Percentiles rank a stretch among this genome's conserved stretches.
Conservation (phyloP, 1,140 invertebrate genomes). For the Ips nitidus region DNA sequence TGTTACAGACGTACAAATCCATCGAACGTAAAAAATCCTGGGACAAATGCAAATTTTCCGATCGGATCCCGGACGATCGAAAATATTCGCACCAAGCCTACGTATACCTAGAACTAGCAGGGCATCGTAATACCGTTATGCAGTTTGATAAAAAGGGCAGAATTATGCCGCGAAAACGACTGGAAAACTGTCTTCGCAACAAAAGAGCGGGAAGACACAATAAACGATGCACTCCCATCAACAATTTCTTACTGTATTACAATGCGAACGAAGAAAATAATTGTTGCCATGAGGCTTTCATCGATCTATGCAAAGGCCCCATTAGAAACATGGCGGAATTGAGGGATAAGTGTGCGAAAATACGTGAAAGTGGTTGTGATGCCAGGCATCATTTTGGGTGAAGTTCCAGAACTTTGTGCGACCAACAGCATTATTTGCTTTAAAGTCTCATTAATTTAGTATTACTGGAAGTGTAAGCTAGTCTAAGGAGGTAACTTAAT, state of each 20-base stretch:
- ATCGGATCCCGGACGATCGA: conserved; percentile 12
- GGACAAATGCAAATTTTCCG: conserved; percentile 31
- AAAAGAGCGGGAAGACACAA: background rate
- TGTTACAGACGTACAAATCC: conserved; percentile 30
- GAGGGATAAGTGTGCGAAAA: conserved; percentile 6
- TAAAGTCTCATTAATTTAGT: no score
- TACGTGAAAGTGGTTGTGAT: no score
- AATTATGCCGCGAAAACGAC: background rate
- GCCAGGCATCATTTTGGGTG: no score
- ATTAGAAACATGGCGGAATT: conserved; percentile 12
- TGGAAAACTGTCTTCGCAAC: conserved; percentile 8
- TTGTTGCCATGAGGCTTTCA: conserved; percentile 2
- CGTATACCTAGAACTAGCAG: conserved; percentile 18
- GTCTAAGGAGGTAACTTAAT: no score
- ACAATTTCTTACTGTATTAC: background rate
- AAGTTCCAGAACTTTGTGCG: no score
- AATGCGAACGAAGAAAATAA: background rate
- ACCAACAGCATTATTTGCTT: no score
- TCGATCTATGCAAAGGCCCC: conserved; percentile 8
- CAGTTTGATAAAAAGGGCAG: conserved; percentile 27
- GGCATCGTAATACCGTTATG: conserved; percentile 14
- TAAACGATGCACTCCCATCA: background rate
- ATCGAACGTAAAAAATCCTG: conserved; percentile 16
- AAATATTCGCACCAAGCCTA: background rate
- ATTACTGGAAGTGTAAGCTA: no score